Evolutionary conservation across 2,888 invertebrate species (phyloP).

Genomic region (Thera britannica): DNA sequence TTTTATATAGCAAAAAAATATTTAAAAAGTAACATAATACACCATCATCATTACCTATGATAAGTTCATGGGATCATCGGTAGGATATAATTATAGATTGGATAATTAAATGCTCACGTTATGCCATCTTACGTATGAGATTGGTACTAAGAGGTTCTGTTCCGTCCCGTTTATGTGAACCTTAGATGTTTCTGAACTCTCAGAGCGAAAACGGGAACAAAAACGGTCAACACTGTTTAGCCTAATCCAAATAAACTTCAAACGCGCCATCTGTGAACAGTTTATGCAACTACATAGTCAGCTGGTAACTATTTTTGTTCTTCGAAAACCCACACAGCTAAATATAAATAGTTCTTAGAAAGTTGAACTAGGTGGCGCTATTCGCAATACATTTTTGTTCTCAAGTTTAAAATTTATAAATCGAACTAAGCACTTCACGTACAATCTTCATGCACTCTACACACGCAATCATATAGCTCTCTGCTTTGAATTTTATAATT

Average conservation of each 20-base stretch:
- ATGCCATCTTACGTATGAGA: conserved; percentile 10
- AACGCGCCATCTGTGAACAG: conserved; percentile 15
- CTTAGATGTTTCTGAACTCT: not conserved
- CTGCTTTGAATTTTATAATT: too few relatives aligned
- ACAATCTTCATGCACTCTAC: too few relatives aligned
- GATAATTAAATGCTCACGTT: too few relatives aligned
- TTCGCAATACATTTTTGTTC: not conserved
- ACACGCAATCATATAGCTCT: too few relatives aligned
- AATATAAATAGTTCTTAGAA: not conserved
- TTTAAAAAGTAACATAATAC: too few relatives aligned
- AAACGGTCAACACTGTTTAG: not conserved
- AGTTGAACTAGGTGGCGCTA: conserved; percentile 20
- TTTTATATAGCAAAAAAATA: too few relatives aligned
- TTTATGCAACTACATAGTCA: not conserved
- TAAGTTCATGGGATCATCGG: too few relatives aligned
- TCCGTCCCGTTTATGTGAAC: not conserved
- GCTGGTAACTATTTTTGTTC: too few relatives aligned
- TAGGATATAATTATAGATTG: too few relatives aligned
- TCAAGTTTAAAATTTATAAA: too few relatives aligned
- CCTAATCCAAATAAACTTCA: not conserved
- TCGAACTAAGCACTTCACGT: too few relatives aligned
- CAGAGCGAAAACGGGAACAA: not conserved
- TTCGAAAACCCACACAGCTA: not conserved
- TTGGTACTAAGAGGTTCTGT: not conserved
- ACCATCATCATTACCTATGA: too few relatives aligned